Conservation (phyloP, 2,113 vertebrate species). For the Colius striatus region DNA sequence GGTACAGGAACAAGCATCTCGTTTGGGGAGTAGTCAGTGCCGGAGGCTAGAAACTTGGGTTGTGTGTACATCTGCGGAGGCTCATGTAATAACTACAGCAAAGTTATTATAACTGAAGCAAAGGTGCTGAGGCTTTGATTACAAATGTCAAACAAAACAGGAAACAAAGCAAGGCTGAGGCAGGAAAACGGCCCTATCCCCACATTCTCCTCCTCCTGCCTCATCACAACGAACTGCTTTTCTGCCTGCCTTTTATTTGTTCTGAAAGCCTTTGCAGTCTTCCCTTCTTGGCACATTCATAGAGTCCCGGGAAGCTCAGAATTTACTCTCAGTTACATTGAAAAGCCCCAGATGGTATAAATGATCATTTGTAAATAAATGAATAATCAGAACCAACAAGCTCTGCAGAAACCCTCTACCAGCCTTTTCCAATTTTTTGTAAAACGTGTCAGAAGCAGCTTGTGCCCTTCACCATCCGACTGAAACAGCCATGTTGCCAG, state of each 20-base stretch:
- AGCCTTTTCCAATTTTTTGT: not conserved
- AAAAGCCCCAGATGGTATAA: slow-evolving; percentile 62
- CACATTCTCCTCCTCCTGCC: not conserved
- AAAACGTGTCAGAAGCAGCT: not conserved
- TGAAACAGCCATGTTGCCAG: not conserved
- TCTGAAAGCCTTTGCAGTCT: slow-evolving; percentile 23
- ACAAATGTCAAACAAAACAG: slow-evolving; percentile 59
- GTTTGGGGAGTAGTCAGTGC: slow-evolving; percentile 63
- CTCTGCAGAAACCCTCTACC: not conserved
- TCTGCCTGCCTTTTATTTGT: slow-evolving; percentile 72
- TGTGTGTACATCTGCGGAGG: slow-evolving; percentile 40
- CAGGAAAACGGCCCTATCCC: not conserved
- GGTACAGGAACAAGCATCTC: slow-evolving; percentile 53
- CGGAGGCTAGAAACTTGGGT: slow-evolving; percentile 52
- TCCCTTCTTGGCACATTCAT: slow-evolving; percentile 53
- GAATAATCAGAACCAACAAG: slow-evolving; percentile 33
- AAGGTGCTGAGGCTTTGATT: slow-evolving; percentile 66
- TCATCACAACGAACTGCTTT: not conserved
- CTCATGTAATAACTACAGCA: slow-evolving; percentile 59
- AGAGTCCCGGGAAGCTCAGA: slow-evolving; percentile 67
- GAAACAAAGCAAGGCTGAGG: slow-evolving; percentile 60
- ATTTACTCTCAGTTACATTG: slow-evolving; percentile 54
- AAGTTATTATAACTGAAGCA: slow-evolving; percentile 70
- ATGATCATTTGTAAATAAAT: slow-evolving; percentile 66
- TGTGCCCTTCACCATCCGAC: not conserved